Evolutionary conservation across 2,797 vertebrate species (phyloP).

Genomic region (Apogon hyalosoma): DNA sequence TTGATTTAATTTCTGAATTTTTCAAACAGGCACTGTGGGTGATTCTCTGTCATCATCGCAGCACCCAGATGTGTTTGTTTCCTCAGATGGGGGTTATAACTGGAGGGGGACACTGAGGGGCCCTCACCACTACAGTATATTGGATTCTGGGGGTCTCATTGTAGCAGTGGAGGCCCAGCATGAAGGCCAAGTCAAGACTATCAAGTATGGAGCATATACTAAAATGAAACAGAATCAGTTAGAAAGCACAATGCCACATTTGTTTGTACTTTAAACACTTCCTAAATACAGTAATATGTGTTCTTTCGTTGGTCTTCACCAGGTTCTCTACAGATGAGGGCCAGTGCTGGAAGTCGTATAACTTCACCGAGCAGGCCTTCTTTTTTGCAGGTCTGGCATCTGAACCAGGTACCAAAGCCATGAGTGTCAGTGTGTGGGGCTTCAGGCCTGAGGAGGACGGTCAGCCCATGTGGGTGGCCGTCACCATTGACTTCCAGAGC

Average conservation of each 20-base stretch:
- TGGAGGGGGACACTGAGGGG: conserved; percentile 83
- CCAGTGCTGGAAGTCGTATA: conserved; percentile 85
- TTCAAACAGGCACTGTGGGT: conserved; percentile 81
- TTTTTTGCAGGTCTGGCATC: conserved; percentile 85
- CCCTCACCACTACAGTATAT: conserved; percentile 86
- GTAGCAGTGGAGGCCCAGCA: conserved; percentile 83
- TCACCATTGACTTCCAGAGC: conserved; percentile 87
- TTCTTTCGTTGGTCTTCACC: conserved; percentile 3
- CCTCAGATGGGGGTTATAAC: conserved; percentile 85
- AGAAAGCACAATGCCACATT: neutral
- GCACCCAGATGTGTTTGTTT: conserved; percentile 85
- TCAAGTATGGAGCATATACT: conserved; percentile 76
- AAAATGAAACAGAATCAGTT: neutral
- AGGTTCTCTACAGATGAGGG: conserved; percentile 89
- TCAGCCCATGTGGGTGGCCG: conserved; percentile 85
- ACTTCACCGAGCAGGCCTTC: conserved; percentile 86
- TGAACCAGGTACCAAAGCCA: conserved; percentile 84
- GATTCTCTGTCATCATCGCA: conserved; percentile 83
- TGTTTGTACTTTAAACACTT: neutral
- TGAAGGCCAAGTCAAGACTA: conserved; percentile 79
- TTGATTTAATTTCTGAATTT: neutral
- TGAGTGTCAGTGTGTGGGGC: conserved; percentile 88
- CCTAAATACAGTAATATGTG: neutral
- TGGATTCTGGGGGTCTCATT: conserved; percentile 86
- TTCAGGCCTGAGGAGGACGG: conserved; percentile 82